Evolutionary conservation across 2,797 vertebrate genomes (phyloP).

Genomic region (Siniperca undulata): DNA sequence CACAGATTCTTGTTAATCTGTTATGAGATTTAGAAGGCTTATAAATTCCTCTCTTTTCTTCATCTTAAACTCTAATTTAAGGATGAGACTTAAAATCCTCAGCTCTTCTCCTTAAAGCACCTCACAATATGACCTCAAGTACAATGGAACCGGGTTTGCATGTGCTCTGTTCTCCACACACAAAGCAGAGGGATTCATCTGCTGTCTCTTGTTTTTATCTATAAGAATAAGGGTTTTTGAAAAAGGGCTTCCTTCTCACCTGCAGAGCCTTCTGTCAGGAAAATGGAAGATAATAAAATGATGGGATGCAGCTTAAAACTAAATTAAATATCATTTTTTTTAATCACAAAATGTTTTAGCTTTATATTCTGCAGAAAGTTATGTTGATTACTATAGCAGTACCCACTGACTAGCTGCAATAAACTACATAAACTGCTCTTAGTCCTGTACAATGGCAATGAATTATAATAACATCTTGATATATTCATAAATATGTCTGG

Average conservation of each 20-base stretch:
- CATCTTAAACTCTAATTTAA: constrained; percentile 28
- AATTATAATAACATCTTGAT: not conserved
- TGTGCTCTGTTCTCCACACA: constrained; percentile 24
- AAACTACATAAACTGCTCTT: not conserved
- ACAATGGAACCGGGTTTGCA: constrained; percentile 21
- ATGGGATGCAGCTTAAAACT: not conserved
- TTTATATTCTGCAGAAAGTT: constrained; percentile 2
- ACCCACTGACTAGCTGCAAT: not conserved
- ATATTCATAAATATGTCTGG: not conserved
- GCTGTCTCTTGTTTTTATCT: constrained; percentile 12
- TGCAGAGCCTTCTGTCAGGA: not conserved
- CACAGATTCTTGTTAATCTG: constrained; percentile 45
- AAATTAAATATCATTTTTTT: constrained; percentile 15
- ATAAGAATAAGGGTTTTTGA: constrained; percentile 4
- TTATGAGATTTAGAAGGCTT: constrained; percentile 46
- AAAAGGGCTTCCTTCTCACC: not conserved
- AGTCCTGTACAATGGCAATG: not conserved
- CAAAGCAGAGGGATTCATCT: constrained; percentile 7
- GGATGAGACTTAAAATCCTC: constrained; percentile 33
- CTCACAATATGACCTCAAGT: constrained; percentile 20
- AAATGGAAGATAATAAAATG: not conserved
- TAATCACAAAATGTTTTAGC: not conserved
- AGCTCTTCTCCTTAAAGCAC: constrained; percentile 10
- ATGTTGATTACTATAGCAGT: not conserved
- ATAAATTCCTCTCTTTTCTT: constrained; percentile 16